phyloP scores from a whole-genome alignment of 2,888 invertebrate genomes.

The Patella ulyssiponensis region DNA sequence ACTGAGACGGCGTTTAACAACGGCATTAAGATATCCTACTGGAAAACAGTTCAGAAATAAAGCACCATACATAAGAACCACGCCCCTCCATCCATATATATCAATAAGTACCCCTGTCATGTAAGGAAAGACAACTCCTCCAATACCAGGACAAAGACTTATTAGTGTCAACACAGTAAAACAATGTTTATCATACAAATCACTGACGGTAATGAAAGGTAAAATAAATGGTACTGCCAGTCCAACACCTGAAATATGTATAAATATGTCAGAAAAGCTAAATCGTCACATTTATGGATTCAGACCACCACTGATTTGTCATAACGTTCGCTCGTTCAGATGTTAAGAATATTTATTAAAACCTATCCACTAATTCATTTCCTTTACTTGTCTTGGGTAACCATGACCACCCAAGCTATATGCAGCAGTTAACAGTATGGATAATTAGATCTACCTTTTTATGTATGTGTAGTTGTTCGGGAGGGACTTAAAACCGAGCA shows the following conservation, averaged over 20 bases:
- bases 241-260: not conserved
- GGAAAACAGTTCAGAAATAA: not conserved
- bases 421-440: too few species aligned
- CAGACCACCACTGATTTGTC: too few species aligned
- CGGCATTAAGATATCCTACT: not conserved
- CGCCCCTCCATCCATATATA: not conserved
- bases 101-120: not conserved
- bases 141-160: not conserved
- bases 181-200: not conserved
- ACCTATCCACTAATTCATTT: too few species aligned
- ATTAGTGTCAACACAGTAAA: not conserved
- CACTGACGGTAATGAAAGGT: not conserved
- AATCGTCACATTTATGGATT: too few species aligned
- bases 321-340: too few species aligned
- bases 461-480: too few species aligned
- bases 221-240: not conserved
- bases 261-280: too few species aligned
- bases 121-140: not conserved
- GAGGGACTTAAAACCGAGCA: too few species aligned
- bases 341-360: too few species aligned
- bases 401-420: too few species aligned
- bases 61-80: not conserved
- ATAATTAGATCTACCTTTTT: too few species aligned
- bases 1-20: not conserved
- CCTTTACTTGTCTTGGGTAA: too few species aligned